These are phyloP conservation scores for Echeneis naucrates DNA, from an alignment of 2,797 vertebrate genomes.

Conservation along the genomic window DNA sequence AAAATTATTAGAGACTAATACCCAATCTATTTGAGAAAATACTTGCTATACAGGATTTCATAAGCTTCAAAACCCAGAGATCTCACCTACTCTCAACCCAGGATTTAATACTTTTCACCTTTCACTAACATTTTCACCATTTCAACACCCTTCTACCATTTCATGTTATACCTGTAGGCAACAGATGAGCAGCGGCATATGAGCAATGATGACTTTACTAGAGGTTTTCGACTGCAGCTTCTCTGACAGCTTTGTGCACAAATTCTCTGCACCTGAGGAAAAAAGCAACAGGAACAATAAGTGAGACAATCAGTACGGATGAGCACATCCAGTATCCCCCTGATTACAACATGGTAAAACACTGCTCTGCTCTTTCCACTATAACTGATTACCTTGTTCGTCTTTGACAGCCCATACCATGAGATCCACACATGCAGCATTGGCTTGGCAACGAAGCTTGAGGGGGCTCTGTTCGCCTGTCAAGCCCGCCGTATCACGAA, in stretches of 20 bases:
- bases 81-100: not conserved
- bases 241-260: conserved; percentile 95
- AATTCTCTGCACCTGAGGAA: conserved; percentile 91
- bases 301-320: conserved; percentile 6
- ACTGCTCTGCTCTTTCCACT: conserved; percentile 13
- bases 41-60: not conserved
- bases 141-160: not conserved
- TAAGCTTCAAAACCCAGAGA: not conserved
- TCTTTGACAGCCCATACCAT: conserved; percentile 99
- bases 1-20: not conserved
- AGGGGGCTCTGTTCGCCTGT: conserved; percentile 90
- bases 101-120: not conserved
- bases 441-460: conserved; percentile 96
- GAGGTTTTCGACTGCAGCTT: conserved; percentile 97
- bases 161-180: conserved; percentile 89
- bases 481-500: conserved; percentile 89
- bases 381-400: conserved; percentile 89
- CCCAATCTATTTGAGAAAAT: not conserved
- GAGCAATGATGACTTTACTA: conserved; percentile 96
- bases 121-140: conserved; percentile 6
- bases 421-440: conserved; percentile 96
- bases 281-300: conserved; percentile 2
- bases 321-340: conserved; percentile 19
- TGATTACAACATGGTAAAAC: conserved; percentile 17
- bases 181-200: conserved; percentile 95